Evolutionary conservation across 2,113 vertebrate genomes (phyloP), one percentile per base, ranked within the genome.

Genomic region (Erinaceus europaeus): DNA sequence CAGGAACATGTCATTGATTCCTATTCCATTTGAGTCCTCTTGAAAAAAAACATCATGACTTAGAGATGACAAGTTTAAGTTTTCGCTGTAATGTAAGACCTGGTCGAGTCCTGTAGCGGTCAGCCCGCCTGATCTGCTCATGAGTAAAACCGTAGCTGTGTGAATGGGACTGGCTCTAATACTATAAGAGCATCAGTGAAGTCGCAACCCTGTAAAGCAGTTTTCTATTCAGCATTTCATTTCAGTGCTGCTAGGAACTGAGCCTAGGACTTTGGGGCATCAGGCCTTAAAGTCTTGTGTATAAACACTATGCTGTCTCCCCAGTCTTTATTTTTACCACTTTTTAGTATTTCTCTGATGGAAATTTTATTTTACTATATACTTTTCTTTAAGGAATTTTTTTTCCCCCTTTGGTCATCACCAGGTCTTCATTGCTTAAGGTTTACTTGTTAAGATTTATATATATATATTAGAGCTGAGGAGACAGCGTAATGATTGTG

Each of bases 171-270:
- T 55, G 17, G 67, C 0, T 84, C 21, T 75, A 32, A 88, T 85
- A 32, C 25, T 71, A 0, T 88, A 75, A 86, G 64, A 90, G 86
- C n/a, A 62, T 57, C 76, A 76, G 67, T 74, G 50, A 91, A 59
- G 42, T 72, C 38, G 18, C 10, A 88, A 40, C 21, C n/a, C 36
- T 84, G 12, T 57, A 75, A 81, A 84, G 14, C 50, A 88, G 61
- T 15, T 57, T 72, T 65, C 3, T 34, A 65, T 77, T 57, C 84
- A 20, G 11, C 42, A 69, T 73, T 46, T 71, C 29, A n/a, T 81
- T 75, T 83, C 38, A n/a, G n/a, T n/a, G n/a, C 1, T 90, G 13
- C 44, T 65, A 36, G 36, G 64, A 53, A 27, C 25, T 82, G 6
- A 44, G 62, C n/a, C n/a, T n/a, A n/a, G n/a, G n/a, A n/a, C n/a